A percentile compares a stretch with the other conserved stretches of the same genome.
Conservation (phyloP, 2,888 invertebrate genomes). For the Cotesia congregata region DNA sequence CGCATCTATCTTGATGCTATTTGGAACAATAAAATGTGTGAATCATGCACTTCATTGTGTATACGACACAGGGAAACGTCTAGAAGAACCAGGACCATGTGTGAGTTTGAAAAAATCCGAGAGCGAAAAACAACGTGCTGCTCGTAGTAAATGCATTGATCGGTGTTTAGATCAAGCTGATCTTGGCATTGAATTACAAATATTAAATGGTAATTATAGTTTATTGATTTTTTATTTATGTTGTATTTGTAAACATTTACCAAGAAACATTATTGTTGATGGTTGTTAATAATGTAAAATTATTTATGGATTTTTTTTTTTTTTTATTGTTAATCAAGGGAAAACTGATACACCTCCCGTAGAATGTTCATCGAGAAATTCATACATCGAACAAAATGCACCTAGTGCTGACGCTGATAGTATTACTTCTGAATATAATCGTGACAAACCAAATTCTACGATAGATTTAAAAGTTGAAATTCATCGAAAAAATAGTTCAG, state of each 20-base stretch:
- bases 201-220: slow-evolving; percentile 61
- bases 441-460: slow-evolving; percentile 67
- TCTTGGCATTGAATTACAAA: slow-evolving; percentile 66
- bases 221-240: not conserved
- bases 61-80: slow-evolving; percentile 94
- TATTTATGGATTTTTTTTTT: not conserved
- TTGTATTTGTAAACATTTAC: not conserved
- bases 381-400: slow-evolving; percentile 69
- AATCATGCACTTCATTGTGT: slow-evolving; percentile 93
- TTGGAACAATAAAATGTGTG: slow-evolving; percentile 86
- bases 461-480: slow-evolving; percentile 93
- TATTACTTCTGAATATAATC: slow-evolving; percentile 68
- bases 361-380: slow-evolving; percentile 73
- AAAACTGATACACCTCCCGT: slow-evolving; percentile 72
- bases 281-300: not conserved
- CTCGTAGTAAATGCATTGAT: slow-evolving; percentile 64
- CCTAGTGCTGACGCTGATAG: slow-evolving; percentile 68
- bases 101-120: slow-evolving; percentile 72
- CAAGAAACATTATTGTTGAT: not conserved
- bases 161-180: slow-evolving; percentile 68
- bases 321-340: slow-evolving; percentile 50
- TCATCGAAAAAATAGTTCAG: slow-evolving; percentile 91
- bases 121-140: slow-evolving; percentile 69
- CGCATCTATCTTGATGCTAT: slow-evolving; percentile 82
- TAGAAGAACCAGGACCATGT: slow-evolving; percentile 75